Evolutionary conservation across 35 echinoderm and acorn worm species (phyloP).

Genomic region (Apostichopus japonicus): DNA sequence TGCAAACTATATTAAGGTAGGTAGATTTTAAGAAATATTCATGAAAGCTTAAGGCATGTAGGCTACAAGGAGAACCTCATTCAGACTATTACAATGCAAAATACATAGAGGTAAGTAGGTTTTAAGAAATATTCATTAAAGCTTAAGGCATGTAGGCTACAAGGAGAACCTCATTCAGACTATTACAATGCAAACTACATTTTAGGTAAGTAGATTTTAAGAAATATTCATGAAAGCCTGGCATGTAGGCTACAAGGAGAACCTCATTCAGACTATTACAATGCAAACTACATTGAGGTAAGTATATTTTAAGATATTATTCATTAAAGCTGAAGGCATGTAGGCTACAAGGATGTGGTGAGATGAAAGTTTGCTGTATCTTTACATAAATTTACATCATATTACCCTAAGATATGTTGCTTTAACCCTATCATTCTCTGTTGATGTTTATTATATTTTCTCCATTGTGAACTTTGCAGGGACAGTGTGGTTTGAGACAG

Average conservation of each 20-base stretch:
- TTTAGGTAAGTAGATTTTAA: slow-evolving; percentile 54
- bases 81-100: slow-evolving; percentile 82
- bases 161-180: slow-evolving; percentile 65
- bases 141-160: neutral
- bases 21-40: no score
- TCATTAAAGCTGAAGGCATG: neutral
- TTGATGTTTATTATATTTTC: no score
- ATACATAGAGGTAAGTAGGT: slow-evolving; percentile 79
- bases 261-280: slow-evolving; percentile 76
- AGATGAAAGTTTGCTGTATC: no score
- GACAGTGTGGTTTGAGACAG: no score
- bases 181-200: slow-evolving; percentile 79
- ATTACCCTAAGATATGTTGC: no score
- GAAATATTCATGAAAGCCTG: neutral
- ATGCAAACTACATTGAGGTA: slow-evolving; percentile 77
- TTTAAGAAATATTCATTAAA: no score
- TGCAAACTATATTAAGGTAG: slow-evolving; percentile 78
- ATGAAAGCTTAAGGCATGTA: no score
- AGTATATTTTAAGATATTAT: neutral
- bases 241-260: slow-evolving; percentile 11
- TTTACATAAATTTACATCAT: no score
- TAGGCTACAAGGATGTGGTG: neutral
- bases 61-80: slow-evolving; percentile 63
- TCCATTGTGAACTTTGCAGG: no score
- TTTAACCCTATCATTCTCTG: no score